These are phyloP conservation scores for Pristiophorus japonicus DNA, from an alignment of 2,113 vertebrate genomes.

Conservation along the genomic window DNA sequence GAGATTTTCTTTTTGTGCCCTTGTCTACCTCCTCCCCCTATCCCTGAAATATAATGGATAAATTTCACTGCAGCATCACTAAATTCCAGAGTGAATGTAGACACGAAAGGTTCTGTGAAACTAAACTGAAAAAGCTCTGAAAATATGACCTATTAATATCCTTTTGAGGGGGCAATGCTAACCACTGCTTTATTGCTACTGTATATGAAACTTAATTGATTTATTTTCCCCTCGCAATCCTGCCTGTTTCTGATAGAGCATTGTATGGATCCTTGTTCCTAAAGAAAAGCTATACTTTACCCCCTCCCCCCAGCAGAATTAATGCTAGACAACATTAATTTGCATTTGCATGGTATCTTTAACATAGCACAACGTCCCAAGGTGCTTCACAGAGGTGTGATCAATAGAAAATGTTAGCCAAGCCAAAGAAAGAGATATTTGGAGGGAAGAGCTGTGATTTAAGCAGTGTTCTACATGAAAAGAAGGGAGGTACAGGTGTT, in stretches of 20 bases:
- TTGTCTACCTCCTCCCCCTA: not conserved
- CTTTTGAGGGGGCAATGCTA: not conserved
- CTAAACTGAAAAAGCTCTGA: not conserved
- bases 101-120: not conserved
- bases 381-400: not conserved
- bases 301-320: not conserved
- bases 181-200: not conserved
- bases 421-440: not conserved
- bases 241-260: not conserved
- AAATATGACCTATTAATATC: not conserved
- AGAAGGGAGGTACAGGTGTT: not conserved
- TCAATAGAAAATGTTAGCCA: not conserved
- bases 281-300: not conserved
- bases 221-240: not conserved
- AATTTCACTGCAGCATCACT: not conserved
- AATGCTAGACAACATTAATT: not conserved
- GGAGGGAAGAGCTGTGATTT: not conserved
- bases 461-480: not conserved
- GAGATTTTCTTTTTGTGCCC: not conserved
- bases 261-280: not conserved
- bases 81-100: not conserved
- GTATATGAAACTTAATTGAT: not conserved
- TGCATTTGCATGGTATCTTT: not conserved
- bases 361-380: not conserved
- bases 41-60: not conserved